Percentiles rank a stretch among this genome's conserved stretches.
phyloP scores from a whole-genome alignment of 1,140 invertebrate species.

The Drosophila simulans region DNA sequence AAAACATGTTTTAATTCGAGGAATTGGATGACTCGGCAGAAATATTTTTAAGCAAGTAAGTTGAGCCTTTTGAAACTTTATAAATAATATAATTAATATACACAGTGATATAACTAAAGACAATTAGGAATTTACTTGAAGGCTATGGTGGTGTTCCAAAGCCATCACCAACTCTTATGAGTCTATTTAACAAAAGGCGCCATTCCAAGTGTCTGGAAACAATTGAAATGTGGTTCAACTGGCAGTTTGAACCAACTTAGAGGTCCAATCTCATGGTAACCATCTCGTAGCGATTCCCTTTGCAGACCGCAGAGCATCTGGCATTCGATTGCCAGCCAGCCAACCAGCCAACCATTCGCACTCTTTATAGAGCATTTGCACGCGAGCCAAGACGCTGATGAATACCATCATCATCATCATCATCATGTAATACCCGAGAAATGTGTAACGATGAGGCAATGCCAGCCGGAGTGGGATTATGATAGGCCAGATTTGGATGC shows the following conservation, averaged over 20 bases:
- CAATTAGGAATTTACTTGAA: too few relatives aligned
- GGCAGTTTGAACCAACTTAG: conserved; percentile 33
- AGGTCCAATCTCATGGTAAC: conserved; percentile 28
- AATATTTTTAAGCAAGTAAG: not conserved
- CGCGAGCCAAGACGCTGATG: conserved; percentile 44
- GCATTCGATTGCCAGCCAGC: conserved; percentile 33
- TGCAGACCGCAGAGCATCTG: conserved; percentile 42
- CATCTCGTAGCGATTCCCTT: conserved; percentile 32
- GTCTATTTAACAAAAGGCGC: conserved; percentile 10
- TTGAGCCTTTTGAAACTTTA: not conserved
- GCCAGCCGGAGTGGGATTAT: conserved; percentile 18
- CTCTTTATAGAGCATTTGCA: conserved; percentile 49
- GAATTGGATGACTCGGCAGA: too few relatives aligned
- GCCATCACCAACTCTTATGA: conserved; percentile 2
- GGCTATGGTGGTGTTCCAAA: not conserved
- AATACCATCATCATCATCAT: conserved; percentile 55
- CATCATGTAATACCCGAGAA: conserved; percentile 78
- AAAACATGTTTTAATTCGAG: not conserved
- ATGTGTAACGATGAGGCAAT: conserved; percentile 77
- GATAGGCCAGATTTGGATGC: conserved; percentile 5
- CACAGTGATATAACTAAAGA: too few relatives aligned
- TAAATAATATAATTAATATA: not conserved
- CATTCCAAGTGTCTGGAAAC: conserved; percentile 19
- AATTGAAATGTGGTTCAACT: conserved; percentile 35
- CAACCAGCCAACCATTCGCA: not conserved